Base-by-base conservation (phyloP, 2,113 vertebrate genomes). In the Myotis davidii region DNA sequence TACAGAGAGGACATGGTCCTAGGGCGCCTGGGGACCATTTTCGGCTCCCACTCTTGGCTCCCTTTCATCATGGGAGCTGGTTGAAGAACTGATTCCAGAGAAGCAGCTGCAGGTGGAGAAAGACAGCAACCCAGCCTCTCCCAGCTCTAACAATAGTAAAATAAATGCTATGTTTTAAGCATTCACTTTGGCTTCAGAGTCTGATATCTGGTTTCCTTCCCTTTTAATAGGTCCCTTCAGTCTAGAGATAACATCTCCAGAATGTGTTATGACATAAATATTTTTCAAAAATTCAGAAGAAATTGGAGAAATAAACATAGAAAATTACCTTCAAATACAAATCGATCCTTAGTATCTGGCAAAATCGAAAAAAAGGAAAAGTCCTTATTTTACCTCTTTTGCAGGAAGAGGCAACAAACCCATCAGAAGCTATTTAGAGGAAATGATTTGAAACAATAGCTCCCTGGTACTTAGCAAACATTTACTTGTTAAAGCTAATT, bases 21-120 rank as follows among this genome's bases (percentile, higher is more conserved):
- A 1, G 1, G 17, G 1, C 42, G 25, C 1, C 0, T 16, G 21
- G 74, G 37, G 37, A 23, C n/a, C 7, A 6, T 17, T 21, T 45
- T 25, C 16, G 27, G 50, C 37, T 29, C 61, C 18, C 13, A 23
- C 4, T 48, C 79, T 81, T 2, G 13, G 27, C 29, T 7, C 17
- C 18, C 2, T 87, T 34, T 34, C 14, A 17, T 25, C 37, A 14
- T 0, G 9, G 5, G 17, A 27, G 16, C 18, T 13, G 64, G 45
- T 3, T 14, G 42, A 10, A 50, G 34, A 88, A 12, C 9, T 12
- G 20, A 39, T 8, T 14, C 17, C 27, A 0, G 9, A 5, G 4
- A 21, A 29, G 34, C 27, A 34, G 67, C 5, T 48, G 29, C 48
- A 69, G 56, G 39, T 27, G 67, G 11, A 77, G 25, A 65, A 32